Conservation (phyloP, 2,888 invertebrate species). For the Oxytorus armatus region DNA sequence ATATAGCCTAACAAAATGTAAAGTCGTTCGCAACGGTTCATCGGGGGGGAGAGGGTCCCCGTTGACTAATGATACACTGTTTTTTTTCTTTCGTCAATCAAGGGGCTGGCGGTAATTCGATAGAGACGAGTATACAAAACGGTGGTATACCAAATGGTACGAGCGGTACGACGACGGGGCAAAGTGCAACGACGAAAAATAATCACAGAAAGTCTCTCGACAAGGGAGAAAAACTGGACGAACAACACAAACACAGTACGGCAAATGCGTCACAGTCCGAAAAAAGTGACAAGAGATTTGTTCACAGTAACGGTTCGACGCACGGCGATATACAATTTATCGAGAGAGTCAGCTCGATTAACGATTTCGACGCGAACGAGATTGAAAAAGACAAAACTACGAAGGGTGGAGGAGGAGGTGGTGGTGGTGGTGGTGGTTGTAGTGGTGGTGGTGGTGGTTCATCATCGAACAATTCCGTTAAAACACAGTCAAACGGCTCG, state of each 20-base stretch:
- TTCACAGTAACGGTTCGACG: conserved; percentile 83
- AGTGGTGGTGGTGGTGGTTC: conserved; percentile 66
- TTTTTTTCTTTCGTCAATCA: not conserved
- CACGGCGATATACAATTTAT: conserved; percentile 85
- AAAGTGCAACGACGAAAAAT: conserved; percentile 83
- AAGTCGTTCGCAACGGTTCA: too few relatives aligned
- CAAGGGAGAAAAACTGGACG: conserved; percentile 84
- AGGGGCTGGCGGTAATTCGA: conserved; percentile 77
- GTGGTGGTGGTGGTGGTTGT: conserved; percentile 72
- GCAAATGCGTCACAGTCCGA: conserved; percentile 79
- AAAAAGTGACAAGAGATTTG: conserved; percentile 83
- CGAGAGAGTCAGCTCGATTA: conserved; percentile 85
- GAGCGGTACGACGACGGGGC: conserved; percentile 78
- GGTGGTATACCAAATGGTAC: conserved; percentile 81
- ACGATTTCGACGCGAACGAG: conserved; percentile 85
- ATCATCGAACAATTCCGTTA: conserved; percentile 78
- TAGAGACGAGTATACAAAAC: conserved; percentile 81
- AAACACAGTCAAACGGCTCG: conserved; percentile 83
- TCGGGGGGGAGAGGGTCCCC: too few relatives aligned
- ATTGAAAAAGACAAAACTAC: conserved; percentile 84
- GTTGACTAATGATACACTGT: not conserved
- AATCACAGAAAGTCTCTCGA: conserved; percentile 86
- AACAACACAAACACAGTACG: conserved; percentile 80
- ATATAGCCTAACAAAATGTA: not conserved
- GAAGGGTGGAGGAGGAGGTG: conserved; percentile 75